Conservation (phyloP, 2,888 invertebrate genomes). For the Notodonta dromedarius region DNA sequence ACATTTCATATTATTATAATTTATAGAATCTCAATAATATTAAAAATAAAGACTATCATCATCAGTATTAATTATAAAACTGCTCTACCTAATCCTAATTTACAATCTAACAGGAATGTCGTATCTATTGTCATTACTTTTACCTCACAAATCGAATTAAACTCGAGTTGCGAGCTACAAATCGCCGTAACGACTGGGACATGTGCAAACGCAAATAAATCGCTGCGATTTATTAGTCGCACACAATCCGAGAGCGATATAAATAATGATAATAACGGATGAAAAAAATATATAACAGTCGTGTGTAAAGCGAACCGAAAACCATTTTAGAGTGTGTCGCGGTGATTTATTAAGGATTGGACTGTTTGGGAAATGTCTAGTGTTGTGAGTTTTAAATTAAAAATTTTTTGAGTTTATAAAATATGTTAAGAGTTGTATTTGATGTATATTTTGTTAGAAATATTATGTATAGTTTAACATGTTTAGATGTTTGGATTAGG, state of each 20-base stretch:
- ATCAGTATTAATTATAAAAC: too few species aligned
- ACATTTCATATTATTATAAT: too few species aligned
- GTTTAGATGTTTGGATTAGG: too few species aligned
- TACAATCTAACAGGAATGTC: neutral
- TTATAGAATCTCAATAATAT: too few species aligned
- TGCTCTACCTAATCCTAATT: neutral
- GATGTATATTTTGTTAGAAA: too few species aligned
- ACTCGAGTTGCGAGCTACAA: slow-evolving; percentile 29
- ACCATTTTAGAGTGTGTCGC: slow-evolving; percentile 31
- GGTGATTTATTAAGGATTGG: slow-evolving; percentile 13
- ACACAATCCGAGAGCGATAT: slow-evolving; percentile 47
- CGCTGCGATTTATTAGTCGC: slow-evolving; percentile 49
- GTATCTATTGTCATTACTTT: slow-evolving; percentile 15
- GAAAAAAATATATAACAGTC: slow-evolving; percentile 53
- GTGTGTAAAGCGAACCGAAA: slow-evolving; percentile 42
- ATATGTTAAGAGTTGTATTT: too few species aligned
- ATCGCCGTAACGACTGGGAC: slow-evolving; percentile 45
- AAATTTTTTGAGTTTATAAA: neutral
- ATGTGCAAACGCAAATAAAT: slow-evolving; percentile 59
- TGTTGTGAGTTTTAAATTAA: neutral
- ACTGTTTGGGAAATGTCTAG: slow-evolving; percentile 11
- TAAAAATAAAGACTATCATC: too few species aligned
- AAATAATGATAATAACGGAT: slow-evolving; percentile 65
- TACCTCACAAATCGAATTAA: slow-evolving; percentile 38
- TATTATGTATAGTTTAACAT: too few species aligned